Base-by-base conservation (phyloP, 1,140 invertebrate species). In the Pemphigus obesinymphae region DNA sequence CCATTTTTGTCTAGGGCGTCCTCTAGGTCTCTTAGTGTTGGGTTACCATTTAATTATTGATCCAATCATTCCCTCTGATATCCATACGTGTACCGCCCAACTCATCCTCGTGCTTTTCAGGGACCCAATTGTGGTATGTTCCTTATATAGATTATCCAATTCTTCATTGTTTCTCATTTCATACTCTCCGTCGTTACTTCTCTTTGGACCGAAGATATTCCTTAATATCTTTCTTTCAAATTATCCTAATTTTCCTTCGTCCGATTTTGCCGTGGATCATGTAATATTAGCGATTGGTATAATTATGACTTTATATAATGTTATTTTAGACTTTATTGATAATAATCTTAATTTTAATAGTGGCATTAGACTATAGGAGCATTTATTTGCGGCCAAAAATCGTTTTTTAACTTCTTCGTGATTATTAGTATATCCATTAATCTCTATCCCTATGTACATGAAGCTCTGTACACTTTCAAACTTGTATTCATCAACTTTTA, bases 341-440 rank as follows among this genome's bases (percentile, higher is more conserved):
- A 61, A 13, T 26, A 61, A 26, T 61, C 23, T 61, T 61, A 13
- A 61, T 26, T 61, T 61, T 3, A 61, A 61, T 26, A 61, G 23
- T 61, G 58, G 26, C 23, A 61, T 61, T 26, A 61, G 58, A 26
- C 58, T 26, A 61, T 61, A 23, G 26, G 15, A 61, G 23, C 23
- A 61, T 26, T 23, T 61, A 26, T 29, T 61, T 61, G 20, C 58
- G 15, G 58, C 58, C 20, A 61, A 6, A 26, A 61, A 23, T 26
- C 58, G 58, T 61, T 61, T 61, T 61, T 61, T 61, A 61, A 61
- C 58, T 61, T 61, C 58, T 61, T 61, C 58, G 26, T 61, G 58
- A 13, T 23, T 61, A 26, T 61, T 61, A 61, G 26, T 23, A 61
- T 61, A 5, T 61, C 26, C 23, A 61, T 61, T 61, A 13, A 61